A percentile compares a stretch with the other conserved stretches of the same genome.
These are phyloP conservation scores for Semicossyphus pulcher DNA, from an alignment of 2,113 vertebrate genomes.

Conservation along the genomic window DNA sequence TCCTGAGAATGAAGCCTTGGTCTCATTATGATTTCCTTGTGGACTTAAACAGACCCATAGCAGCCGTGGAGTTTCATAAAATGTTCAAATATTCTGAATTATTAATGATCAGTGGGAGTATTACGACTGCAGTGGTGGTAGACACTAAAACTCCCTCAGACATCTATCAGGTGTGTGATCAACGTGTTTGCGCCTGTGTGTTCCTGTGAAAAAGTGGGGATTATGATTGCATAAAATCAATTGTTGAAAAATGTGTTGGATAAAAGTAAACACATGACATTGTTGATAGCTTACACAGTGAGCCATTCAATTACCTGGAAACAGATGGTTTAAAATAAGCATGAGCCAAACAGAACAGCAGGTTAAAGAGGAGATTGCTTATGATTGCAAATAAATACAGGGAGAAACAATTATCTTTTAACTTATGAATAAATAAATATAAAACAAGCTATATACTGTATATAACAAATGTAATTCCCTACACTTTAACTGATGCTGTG, in stretches of 20 bases:
- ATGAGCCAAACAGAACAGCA: slow-evolving; percentile 17
- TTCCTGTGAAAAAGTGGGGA: neutral
- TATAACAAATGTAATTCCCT: neutral
- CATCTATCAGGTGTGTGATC: slow-evolving; percentile 23
- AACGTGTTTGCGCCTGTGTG: neutral
- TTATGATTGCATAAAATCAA: slow-evolving; percentile 31
- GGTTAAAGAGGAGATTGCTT: slow-evolving; percentile 24
- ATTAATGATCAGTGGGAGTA: slow-evolving; percentile 57
- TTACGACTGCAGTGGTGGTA: neutral
- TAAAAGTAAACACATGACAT: slow-evolving; percentile 1
- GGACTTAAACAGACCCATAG: slow-evolving; percentile 43
- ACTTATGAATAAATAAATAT: slow-evolving; percentile 9
- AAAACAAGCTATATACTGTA: neutral
- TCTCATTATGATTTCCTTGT: slow-evolving; percentile 30
- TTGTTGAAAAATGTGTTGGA: slow-evolving; percentile 13
- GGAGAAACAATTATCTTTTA: neutral
- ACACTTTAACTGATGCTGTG: neutral
- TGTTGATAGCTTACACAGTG: slow-evolving; percentile 7
- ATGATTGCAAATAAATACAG: neutral
- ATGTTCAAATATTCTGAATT: slow-evolving; percentile 65
- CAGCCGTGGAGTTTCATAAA: slow-evolving; percentile 59
- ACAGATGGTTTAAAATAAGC: slow-evolving; percentile 23
- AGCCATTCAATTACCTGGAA: slow-evolving; percentile 46
- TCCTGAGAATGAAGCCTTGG: neutral
- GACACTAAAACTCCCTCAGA: slow-evolving; percentile 13